These are phyloP conservation scores for Vanacampus margaritifer DNA, from an alignment of 2,113 vertebrate genomes.

Conservation along the genomic window DNA sequence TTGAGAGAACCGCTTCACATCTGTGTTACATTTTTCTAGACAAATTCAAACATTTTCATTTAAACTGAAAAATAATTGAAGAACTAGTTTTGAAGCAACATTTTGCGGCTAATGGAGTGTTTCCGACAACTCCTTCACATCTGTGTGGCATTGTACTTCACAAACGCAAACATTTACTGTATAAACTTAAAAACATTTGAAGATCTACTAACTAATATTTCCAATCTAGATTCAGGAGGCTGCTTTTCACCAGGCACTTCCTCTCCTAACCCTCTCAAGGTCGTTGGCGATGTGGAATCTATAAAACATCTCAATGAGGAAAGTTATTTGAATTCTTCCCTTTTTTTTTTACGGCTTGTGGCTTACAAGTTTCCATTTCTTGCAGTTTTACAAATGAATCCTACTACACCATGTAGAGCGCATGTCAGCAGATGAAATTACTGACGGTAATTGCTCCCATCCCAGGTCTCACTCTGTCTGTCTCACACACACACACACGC, in stretches of 20 bases:
- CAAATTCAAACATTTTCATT: neutral
- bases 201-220: neutral
- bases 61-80: neutral
- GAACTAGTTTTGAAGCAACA: neutral
- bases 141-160: neutral
- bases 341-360: slow-evolving; percentile 56
- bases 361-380: slow-evolving; percentile 73
- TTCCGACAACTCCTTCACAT: too few relatives aligned
- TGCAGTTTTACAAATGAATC: slow-evolving; percentile 67
- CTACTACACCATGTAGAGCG: slow-evolving; percentile 43
- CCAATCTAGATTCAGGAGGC: neutral
- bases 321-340: slow-evolving; percentile 79
- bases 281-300: slow-evolving; percentile 75
- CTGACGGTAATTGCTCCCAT: slow-evolving; percentile 53
- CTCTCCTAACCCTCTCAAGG: slow-evolving; percentile 63
- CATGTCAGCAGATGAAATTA: slow-evolving; percentile 65
- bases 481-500: slow-evolving; percentile 1
- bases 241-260: slow-evolving; percentile 44
- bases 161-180: neutral
- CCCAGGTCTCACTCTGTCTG: slow-evolving; percentile 5
- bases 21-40: neutral
- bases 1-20: too few relatives aligned
- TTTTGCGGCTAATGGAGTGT: too few relatives aligned
- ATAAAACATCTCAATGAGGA: slow-evolving; percentile 74
- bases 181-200: neutral